Conservation (phyloP, 2,113 vertebrate species). For the Sarotherodon lohbergeri region DNA sequence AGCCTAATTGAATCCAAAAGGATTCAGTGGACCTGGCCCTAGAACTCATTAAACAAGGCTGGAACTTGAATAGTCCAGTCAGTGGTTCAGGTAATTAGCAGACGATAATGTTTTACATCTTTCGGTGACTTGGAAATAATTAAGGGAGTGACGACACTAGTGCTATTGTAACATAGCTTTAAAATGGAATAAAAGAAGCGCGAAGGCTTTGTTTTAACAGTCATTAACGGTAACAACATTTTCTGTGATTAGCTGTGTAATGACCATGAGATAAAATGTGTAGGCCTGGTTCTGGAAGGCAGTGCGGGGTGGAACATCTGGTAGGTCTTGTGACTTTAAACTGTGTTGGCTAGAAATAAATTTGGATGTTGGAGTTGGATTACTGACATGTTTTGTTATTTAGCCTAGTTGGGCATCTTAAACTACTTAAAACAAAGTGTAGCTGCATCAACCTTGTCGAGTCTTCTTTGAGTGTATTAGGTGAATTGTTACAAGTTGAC, state of each 20-base stretch:
- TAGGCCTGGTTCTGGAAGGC: neutral
- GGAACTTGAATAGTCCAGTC: neutral
- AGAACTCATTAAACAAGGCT: constrained; percentile 9
- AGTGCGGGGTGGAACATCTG: neutral
- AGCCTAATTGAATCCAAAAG: constrained; percentile 25
- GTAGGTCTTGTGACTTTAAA: neutral
- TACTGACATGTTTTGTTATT: neutral
- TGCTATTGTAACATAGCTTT: neutral
- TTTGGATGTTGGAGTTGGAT: neutral
- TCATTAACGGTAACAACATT: neutral
- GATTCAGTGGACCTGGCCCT: neutral
- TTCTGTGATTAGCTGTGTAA: neutral
- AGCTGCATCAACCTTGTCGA: neutral
- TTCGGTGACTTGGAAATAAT: neutral
- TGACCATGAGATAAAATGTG: neutral
- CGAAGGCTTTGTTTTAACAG: neutral
- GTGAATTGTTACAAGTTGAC: neutral
- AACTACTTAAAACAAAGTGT: neutral
- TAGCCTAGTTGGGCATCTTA: neutral
- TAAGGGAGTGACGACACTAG: neutral
- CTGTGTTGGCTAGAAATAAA: neutral
- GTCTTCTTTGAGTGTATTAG: neutral
- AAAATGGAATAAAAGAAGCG: neutral
- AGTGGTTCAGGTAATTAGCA: constrained; percentile 24
- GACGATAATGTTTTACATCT: neutral